Conservation (phyloP, 2,113 vertebrate genomes). For the Chloropsis hardwickii region DNA sequence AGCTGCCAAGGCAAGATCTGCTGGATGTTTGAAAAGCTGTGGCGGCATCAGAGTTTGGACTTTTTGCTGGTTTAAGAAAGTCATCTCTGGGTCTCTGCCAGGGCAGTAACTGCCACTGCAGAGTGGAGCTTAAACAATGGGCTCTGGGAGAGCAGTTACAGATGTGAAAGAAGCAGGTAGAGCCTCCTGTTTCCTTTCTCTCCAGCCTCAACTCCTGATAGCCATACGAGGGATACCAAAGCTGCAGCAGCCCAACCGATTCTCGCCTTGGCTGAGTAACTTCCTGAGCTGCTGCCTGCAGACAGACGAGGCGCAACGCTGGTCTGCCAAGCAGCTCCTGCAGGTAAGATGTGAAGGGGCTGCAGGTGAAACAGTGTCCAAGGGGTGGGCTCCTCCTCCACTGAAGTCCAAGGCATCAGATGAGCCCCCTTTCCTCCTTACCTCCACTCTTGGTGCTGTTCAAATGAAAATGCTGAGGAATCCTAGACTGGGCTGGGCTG, state of each 20-base stretch:
- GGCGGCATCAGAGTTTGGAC: neutral
- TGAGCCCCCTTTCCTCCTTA: too few relatives aligned
- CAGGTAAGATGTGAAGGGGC: conserved; percentile 74
- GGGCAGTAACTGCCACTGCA: neutral
- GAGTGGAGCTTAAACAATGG: neutral
- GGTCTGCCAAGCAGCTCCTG: conserved; percentile 92
- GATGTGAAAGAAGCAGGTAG: neutral
- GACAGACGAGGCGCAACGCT: conserved; percentile 89
- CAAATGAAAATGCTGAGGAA: neutral
- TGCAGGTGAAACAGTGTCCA: neutral
- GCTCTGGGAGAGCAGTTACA: rapidly evolving
- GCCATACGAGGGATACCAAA: conserved; percentile 80
- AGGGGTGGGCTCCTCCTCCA: neutral
- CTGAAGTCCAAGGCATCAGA: neutral
- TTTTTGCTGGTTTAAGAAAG: neutral
- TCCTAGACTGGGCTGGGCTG: neutral
- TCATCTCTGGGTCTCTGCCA: neutral
- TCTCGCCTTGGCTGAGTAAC: conserved; percentile 87
- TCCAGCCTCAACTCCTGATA: conserved; percentile 76
- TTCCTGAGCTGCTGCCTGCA: conserved; percentile 94
- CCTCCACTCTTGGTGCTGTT: neutral
- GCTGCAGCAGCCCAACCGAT: conserved; percentile 88
- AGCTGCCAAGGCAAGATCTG: neutral
- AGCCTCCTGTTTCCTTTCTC: neutral
- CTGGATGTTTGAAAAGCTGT: neutral